Base-by-base conservation (phyloP, 2,888 invertebrate species). In the Macaria notata region DNA sequence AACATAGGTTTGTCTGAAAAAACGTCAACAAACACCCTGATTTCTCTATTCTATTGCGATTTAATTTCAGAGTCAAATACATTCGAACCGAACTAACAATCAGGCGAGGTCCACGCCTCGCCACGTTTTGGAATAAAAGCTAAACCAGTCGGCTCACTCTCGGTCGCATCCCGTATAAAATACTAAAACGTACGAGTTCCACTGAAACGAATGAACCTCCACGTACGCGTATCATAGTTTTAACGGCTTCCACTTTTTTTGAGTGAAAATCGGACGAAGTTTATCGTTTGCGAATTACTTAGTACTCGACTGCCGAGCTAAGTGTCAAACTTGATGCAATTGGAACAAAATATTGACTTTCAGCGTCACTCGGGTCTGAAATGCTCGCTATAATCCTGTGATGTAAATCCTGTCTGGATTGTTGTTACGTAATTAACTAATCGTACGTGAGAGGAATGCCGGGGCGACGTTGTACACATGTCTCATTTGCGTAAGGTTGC, bases 361-460 rank as follows among this genome's bases (percentile, higher is more conserved):
- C 19, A 19, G 19, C 19, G 19, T 2, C 19, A 19, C 19, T 19
- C 19, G 19, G 19, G 19, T 19, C 2, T 19, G 19, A 19, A 19
- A 19, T 58, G 50, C 33, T 36, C 47, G 39, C 33, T 54, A 49
- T 50, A 54, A 44, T 38, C 31, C 41, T 36, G 42, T 1, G 31
- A 47, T 58, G 49, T 46, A 47, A 49, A 58, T 42, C 33, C n/a
- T 8, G 58, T 42, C 33, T 52, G n/a, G 59, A 8, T 51, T 59
- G 55, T 58, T 60, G 56, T 61, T 60, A 50, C 57, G 56, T 63
- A 58, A 65, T 63, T 58, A 54, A 56, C 50, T 56, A 58, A 61
- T 58, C 6, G 39, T 42, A 62, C 59, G 56, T 50, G 56, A 55
- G 46, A 36, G 41, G 56, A 54, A 59, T 57, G 47, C 55, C 38